Percentiles rank a stretch among this genome's conserved stretches.
Conservation (phyloP, 1,140 invertebrate species). For the Cydia splendana region DNA sequence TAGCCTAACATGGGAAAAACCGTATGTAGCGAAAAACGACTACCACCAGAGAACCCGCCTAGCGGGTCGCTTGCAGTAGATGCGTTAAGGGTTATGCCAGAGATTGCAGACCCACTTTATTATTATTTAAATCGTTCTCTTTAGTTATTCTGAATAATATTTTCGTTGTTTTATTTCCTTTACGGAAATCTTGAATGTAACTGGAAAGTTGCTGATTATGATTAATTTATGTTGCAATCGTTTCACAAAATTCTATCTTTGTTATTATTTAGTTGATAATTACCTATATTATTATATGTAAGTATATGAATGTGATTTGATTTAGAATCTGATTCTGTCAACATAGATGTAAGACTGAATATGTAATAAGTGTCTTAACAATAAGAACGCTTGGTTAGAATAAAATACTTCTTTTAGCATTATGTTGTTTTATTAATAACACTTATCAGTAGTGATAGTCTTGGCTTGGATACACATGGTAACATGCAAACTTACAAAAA, state of each 20-base stretch:
- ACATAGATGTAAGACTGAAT: slow-evolving; percentile 4
- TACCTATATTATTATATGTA: not conserved
- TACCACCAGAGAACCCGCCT: too few species aligned
- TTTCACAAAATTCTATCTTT: not conserved
- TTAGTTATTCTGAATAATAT: too few species aligned
- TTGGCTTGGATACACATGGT: slow-evolving; percentile 6
- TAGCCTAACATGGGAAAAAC: too few species aligned
- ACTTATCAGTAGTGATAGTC: not conserved
- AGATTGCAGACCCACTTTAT: too few species aligned
- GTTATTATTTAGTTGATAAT: not conserved
- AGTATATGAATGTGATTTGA: not conserved
- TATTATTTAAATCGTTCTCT: too few species aligned
- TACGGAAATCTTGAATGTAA: not conserved
- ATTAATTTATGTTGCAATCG: not conserved
- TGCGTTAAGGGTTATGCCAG: too few species aligned
- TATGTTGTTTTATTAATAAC: not conserved
- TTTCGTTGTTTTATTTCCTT: not conserved
- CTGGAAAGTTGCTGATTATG: not conserved
- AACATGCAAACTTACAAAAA: not conserved
- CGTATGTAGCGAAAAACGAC: too few species aligned
- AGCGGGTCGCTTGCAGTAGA: too few species aligned
- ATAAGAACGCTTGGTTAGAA: not conserved
- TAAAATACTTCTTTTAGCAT: slow-evolving; percentile 6
- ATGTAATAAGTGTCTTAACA: not conserved
- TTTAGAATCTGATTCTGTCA: not conserved